Evolutionary conservation across 2,113 vertebrate genomes (phyloP), one percentile per base, ranked within the genome.

Genomic region (Channa argus): DNA sequence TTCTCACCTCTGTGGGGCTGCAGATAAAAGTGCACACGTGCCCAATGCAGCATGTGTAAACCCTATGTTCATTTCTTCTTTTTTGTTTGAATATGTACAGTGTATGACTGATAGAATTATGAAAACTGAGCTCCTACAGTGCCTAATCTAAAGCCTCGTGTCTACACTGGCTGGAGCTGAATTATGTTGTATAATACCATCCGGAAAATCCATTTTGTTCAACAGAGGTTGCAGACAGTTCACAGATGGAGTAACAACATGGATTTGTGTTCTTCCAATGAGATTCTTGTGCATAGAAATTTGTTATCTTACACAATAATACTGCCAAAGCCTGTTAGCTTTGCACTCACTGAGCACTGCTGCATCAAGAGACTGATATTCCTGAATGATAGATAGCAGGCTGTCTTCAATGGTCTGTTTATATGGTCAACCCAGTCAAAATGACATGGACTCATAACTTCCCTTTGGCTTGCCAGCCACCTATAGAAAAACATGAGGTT

Each of bases 181-280:
- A 50, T 82, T 56, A 71, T 55, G 33, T 58, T 58, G 24, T 49
- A 49, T 54, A 71, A 83, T 71, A 15, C 41, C 53, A 72, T 37
- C 24, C 5, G 11, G 54, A 77, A 83, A 86, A 85, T 86, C 56
- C 8, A 15, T 74, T 89, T 79, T 47, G 46, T 69, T 53, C 61
- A n/a, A 36, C 36, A 59, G 62, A 66, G 72, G 66, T 83, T 78
- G 49, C 39, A 78, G 70, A 77, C 63, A 36, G 69, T 69, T 47
- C 44, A 43, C 6, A 1, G 50, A 36, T 34, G 59, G 47, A 51
- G 59, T 58, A 44, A 63, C 52, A 55, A 50, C 37, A 70, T 3
- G 2, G 60, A 68, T 80, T 74, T 74, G 8, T 67, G 49, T 44
- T 62, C 15, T 58, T 44, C 24, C n/a, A 64, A 6, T 69, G 63